Evolutionary conservation across 2,113 vertebrate species (phyloP).

Genomic region (Bubalus kerabau): DNA sequence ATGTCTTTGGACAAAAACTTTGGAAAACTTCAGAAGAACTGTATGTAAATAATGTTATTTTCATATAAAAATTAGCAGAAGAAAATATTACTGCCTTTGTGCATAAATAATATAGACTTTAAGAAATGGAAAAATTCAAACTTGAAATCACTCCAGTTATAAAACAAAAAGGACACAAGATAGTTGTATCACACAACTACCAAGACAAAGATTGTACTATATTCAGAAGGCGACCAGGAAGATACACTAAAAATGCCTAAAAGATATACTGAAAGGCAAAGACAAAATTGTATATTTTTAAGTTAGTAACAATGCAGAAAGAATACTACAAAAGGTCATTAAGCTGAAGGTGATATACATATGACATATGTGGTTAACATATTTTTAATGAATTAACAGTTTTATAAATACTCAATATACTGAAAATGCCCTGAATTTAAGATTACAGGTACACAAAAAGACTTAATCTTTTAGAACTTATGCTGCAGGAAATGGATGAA

Average conservation of each 20-base stretch:
- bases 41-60: neutral
- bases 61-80: neutral
- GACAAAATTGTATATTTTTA: neutral
- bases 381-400: neutral
- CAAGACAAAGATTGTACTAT: neutral
- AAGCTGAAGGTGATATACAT: neutral
- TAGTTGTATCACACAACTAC: neutral
- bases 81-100: neutral
- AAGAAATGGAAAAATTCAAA: neutral
- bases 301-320: neutral
- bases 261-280: neutral
- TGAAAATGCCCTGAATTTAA: neutral
- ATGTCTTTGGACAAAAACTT: neutral
- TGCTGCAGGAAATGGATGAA: neutral
- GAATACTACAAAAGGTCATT: neutral
- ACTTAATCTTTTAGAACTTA: neutral
- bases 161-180: neutral
- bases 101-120: neutral
- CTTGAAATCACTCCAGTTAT: neutral
- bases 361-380: neutral
- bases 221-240: neutral
- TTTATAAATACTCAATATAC: neutral
- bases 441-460: neutral
- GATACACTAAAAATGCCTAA: neutral
- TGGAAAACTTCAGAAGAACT: neutral